Base-by-base conservation (phyloP, 2,113 vertebrate species). In the Phrynocephalus versicolor region DNA sequence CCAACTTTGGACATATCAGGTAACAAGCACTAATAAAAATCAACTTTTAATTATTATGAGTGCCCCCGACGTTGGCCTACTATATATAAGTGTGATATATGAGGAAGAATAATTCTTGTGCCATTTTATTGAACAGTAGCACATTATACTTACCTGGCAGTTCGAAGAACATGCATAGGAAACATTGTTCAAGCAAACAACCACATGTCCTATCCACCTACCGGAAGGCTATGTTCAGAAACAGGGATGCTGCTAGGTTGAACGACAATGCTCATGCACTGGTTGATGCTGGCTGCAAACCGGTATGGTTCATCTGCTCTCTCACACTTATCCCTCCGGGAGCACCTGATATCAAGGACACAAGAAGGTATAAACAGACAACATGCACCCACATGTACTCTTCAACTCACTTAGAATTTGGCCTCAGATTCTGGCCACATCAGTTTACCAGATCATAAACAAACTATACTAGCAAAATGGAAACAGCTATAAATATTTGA, bases 171-270 rank as follows among this genome's bases (percentile, higher is more conserved):
- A 23, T 67, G 21, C 21, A 67, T 19, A 77, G 62, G n/a, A 84
- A 65, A 81, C 16, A 45, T n/a, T 23, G 9, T 33, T 55, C 12
- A 70, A 19, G 83, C 1, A 13, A 10, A n/a, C 19, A 10, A 21
- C 51, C 33, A 6, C 30, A 41, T 18, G 10, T 16, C 2, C 14
- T 23, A 39, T 3, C 37, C 27, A 15, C 58, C 45, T 92, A 99
- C 98, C 93, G 96, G 94, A 76, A 97, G 95, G 89, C 97, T 98
- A 93, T 98, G 97, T 88, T 99, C 96, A 0, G 98, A 99, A 90
- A 99, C 99, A 0, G 98, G 98, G 62, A 99, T 98, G 96, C 99
- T 99, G 95, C 97, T 97, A 51, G 99, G 99, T 77, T 97, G 97
- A 79, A 99, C 97, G 0, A 92, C 94, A 88, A 98, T 93, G 82